phyloP scores from a whole-genome alignment of 2,888 invertebrate genomes.

The Thera britannica region DNA sequence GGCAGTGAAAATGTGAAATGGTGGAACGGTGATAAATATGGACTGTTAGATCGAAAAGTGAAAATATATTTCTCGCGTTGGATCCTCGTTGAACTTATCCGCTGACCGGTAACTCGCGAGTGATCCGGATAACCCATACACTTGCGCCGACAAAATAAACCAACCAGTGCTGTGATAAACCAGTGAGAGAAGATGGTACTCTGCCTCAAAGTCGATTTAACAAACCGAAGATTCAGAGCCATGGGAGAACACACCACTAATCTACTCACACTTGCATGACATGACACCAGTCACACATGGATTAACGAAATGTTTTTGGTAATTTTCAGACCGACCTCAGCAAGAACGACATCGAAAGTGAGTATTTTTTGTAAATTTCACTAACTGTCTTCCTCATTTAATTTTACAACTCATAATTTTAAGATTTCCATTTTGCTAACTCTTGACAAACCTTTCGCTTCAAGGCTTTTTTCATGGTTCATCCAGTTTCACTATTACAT shows the following conservation, averaged over 20 bases:
- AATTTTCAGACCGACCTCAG: conserved; percentile 93
- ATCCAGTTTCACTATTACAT: conserved; percentile 40
- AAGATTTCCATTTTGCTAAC: neutral
- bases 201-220: conserved; percentile 48
- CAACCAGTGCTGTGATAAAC: conserved; percentile 72
- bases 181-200: conserved; percentile 70
- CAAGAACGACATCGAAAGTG: conserved; percentile 95
- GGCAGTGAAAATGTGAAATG: conserved; percentile 78
- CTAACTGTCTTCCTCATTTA: conserved; percentile 9
- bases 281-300: conserved; percentile 62
- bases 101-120: conserved; percentile 75
- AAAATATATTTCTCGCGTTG: conserved; percentile 54
- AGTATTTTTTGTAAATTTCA: conserved; percentile 78
- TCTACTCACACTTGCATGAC: conserved; percentile 62
- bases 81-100: conserved; percentile 66
- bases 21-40: conserved; percentile 75
- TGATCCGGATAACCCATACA: conserved; percentile 49
- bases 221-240: conserved; percentile 59
- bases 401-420: neutral
- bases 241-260: conserved; percentile 61
- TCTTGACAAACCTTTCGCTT: conserved; percentile 1
- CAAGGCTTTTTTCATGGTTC: conserved; percentile 5
- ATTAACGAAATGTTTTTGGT: conserved; percentile 80
- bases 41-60: conserved; percentile 71
- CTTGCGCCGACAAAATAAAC: conserved; percentile 49